Evolutionary conservation across 2,797 vertebrate species (phyloP).

Genomic region (Pseudochirops corinnae): DNA sequence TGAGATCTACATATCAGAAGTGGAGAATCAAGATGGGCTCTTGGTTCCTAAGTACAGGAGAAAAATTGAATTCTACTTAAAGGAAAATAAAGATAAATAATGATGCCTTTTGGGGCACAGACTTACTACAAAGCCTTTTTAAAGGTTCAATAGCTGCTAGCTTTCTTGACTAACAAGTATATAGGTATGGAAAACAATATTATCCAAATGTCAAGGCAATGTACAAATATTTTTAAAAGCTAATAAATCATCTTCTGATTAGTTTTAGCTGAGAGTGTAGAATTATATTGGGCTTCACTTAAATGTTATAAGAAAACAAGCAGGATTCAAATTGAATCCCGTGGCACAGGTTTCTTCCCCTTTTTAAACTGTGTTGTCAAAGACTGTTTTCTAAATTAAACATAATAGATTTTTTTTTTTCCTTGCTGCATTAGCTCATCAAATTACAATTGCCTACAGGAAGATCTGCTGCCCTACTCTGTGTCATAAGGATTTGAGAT

Average conservation of each 20-base stretch:
- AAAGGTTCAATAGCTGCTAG: slow-evolving; percentile 48
- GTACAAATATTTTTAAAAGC: slow-evolving; percentile 73
- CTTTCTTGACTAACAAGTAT: slow-evolving; percentile 39
- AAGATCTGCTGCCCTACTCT: neutral
- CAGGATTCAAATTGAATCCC: slow-evolving; percentile 74
- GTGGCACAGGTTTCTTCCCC: neutral
- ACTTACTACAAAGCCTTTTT: slow-evolving; percentile 66
- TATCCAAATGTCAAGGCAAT: slow-evolving; percentile 72
- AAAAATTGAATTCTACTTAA: slow-evolving; percentile 72
- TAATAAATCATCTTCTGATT: slow-evolving; percentile 75
- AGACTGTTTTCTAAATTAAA: slow-evolving; percentile 65
- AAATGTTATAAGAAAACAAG: slow-evolving; percentile 75
- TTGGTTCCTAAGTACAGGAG: slow-evolving; percentile 40
- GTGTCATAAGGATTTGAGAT: neutral
- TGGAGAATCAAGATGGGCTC: slow-evolving; percentile 41
- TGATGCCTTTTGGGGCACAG: slow-evolving; percentile 57
- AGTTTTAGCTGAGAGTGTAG: slow-evolving; percentile 67
- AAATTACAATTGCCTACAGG: neutral
- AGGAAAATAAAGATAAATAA: slow-evolving; percentile 78
- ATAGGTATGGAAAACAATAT: slow-evolving; percentile 60
- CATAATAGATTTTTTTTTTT: slow-evolving; percentile 62
- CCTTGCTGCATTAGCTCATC: slow-evolving; percentile 51
- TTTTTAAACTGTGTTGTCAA: slow-evolving; percentile 59
- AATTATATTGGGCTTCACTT: slow-evolving; percentile 61
- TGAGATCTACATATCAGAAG: slow-evolving; percentile 37